Percentiles rank a stretch among this genome's conserved stretches.
Evolutionary conservation across 2,888 invertebrate genomes (phyloP).

Genomic region (Dione juno): DNA sequence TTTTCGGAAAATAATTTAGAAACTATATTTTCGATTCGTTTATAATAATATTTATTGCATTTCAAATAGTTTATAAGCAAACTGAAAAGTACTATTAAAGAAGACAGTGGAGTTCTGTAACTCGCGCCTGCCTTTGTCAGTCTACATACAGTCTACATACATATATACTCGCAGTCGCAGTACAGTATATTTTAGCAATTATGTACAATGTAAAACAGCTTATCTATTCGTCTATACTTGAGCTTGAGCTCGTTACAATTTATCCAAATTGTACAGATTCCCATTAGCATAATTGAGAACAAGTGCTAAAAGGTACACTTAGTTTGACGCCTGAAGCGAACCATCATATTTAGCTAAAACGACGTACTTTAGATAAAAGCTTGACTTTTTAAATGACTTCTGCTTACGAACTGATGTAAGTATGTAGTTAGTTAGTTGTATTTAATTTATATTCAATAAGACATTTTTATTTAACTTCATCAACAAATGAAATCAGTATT

Average conservation of each 20-base stretch:
- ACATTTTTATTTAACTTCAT: too few relatives aligned
- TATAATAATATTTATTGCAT: too few relatives aligned
- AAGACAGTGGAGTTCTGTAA: too few relatives aligned
- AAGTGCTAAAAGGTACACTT: slow-evolving; percentile 27
- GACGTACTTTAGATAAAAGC: slow-evolving; percentile 30
- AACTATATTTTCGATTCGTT: too few relatives aligned
- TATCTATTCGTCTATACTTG: neutral
- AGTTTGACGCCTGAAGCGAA: slow-evolving; percentile 18
- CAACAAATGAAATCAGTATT: too few relatives aligned
- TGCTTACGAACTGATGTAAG: neutral
- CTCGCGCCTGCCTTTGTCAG: too few relatives aligned
- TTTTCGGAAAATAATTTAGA: too few relatives aligned
- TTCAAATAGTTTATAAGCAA: too few relatives aligned
- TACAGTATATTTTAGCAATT: neutral
- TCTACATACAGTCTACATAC: too few relatives aligned
- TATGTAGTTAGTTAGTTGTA: neutral
- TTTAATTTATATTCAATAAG: too few relatives aligned
- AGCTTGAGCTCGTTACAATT: neutral
- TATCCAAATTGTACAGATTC: slow-evolving; percentile 8
- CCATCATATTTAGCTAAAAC: slow-evolving; percentile 18
- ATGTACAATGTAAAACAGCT: neutral
- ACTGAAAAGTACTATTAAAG: too few relatives aligned
- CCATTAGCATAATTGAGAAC: slow-evolving; percentile 11
- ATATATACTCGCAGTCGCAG: too few relatives aligned
- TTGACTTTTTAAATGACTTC: neutral